Conservation (phyloP, 2,113 vertebrate species). For the Lepus americanus region DNA sequence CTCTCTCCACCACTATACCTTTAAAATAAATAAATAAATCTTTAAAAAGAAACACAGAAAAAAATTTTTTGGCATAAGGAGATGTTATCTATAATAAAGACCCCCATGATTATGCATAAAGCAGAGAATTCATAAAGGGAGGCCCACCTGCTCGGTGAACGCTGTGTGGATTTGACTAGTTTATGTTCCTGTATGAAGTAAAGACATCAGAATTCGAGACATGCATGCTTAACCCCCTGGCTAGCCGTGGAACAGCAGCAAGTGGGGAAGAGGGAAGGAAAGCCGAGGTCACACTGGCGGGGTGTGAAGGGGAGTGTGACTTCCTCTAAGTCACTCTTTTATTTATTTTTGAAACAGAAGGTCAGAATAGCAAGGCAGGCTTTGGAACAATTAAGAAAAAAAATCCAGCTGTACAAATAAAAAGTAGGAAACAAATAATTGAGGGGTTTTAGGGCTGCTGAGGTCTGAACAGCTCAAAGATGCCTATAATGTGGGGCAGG, state of each 20-base stretch:
- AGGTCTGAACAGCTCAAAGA: not conserved
- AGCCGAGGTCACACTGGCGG: not conserved
- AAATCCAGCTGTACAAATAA: not conserved
- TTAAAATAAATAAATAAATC: too few relatives aligned
- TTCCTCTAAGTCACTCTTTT: not conserved
- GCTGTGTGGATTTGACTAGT: not conserved
- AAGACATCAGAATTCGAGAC: not conserved
- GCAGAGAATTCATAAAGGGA: not conserved
- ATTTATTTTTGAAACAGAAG: not conserved
- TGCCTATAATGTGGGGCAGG: too few relatives aligned
- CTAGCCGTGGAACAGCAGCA: not conserved
- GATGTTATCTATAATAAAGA: conserved; percentile 1
- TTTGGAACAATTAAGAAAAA: not conserved
- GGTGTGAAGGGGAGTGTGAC: not conserved
- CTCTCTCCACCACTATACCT: too few relatives aligned
- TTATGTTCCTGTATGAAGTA: not conserved
- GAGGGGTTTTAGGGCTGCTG: not conserved
- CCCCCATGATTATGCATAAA: not conserved
- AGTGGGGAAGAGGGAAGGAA: not conserved
- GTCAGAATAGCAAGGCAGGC: not conserved
- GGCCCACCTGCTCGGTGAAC: not conserved
- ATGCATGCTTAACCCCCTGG: not conserved
- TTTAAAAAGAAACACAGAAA: not conserved
- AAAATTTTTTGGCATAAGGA: not conserved
- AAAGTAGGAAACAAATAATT: not conserved